Conservation (phyloP, 2,113 vertebrate species). For the Turnix velox region DNA sequence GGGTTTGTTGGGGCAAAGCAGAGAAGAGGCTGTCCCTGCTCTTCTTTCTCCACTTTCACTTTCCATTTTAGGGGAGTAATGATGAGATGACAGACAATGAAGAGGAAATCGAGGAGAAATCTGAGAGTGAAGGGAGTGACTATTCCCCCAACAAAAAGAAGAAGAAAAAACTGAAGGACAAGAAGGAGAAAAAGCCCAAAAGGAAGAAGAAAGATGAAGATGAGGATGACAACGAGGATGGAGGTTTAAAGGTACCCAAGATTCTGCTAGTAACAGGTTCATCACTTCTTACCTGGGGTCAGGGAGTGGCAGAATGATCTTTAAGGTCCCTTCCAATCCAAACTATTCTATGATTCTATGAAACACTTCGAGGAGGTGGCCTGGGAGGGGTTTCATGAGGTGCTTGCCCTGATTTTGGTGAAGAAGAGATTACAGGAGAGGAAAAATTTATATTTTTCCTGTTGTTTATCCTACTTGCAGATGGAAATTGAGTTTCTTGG, state of each 20-base stretch:
- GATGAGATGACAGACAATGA: slow-evolving; percentile 86
- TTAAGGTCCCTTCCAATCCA: too few relatives aligned
- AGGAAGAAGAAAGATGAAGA: slow-evolving; percentile 90
- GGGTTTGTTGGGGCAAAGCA: neutral
- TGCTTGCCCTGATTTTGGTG: neutral
- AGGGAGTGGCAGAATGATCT: neutral
- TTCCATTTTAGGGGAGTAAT: slow-evolving; percentile 73
- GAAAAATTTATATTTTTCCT: neutral
- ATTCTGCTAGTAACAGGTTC: neutral
- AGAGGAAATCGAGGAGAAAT: slow-evolving; percentile 80
- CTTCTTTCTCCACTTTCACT: neutral
- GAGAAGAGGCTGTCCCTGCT: neutral
- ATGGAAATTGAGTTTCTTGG: neutral
- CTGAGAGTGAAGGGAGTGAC: slow-evolving; percentile 89
- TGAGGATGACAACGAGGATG: slow-evolving; percentile 85
- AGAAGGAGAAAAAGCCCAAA: slow-evolving; percentile 90
- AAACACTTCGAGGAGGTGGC: neutral
- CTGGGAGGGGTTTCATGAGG: neutral
- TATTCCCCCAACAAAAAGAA: slow-evolving; percentile 92
- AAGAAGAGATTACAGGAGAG: neutral
- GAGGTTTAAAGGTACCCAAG: slow-evolving; percentile 78
- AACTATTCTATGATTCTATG: too few relatives aligned
- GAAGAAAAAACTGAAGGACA: slow-evolving; percentile 94
- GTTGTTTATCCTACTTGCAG: neutral
- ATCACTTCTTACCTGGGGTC: neutral